A percentile compares a stretch with the other conserved stretches of the same genome.
phyloP scores from a whole-genome alignment of 2,113 vertebrate species.

The Psilopsiagon aymara region DNA sequence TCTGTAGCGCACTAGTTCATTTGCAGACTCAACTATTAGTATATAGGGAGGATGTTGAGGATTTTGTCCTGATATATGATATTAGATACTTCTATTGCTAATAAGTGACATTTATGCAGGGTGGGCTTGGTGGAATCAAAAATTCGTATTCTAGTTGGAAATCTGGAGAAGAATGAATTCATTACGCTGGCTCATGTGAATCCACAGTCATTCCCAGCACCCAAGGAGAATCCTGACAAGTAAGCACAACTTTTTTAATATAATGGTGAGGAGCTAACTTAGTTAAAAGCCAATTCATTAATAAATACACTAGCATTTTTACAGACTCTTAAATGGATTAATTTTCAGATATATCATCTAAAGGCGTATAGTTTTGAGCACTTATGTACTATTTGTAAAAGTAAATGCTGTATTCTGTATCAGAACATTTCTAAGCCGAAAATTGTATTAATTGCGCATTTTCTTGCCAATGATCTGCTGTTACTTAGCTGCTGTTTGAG shows the following conservation, averaged over 20 bases:
- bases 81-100: background rate
- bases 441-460: background rate
- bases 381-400: background rate
- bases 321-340: background rate
- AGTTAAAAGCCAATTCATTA: background rate
- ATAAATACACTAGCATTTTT: background rate
- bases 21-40: background rate
- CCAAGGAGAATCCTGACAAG: slow-evolving; percentile 82
- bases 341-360: background rate
- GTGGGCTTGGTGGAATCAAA: slow-evolving; percentile 92
- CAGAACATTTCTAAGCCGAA: background rate
- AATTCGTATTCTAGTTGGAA: slow-evolving; percentile 89
- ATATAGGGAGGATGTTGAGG: background rate
- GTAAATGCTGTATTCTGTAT: background rate
- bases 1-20: background rate
- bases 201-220: slow-evolving; percentile 85
- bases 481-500: background rate
- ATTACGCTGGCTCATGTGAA: slow-evolving; percentile 88
- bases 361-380: background rate
- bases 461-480: background rate
- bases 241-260: slow-evolving; percentile 68
- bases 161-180: slow-evolving; percentile 87
- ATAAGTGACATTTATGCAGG: slow-evolving; percentile 73
- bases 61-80: background rate
- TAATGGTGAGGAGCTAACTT: background rate